A percentile compares a stretch with the other conserved stretches of the same genome.
phyloP scores from a whole-genome alignment of 2,113 vertebrate genomes.

The Hyperoodon ampullatus region DNA sequence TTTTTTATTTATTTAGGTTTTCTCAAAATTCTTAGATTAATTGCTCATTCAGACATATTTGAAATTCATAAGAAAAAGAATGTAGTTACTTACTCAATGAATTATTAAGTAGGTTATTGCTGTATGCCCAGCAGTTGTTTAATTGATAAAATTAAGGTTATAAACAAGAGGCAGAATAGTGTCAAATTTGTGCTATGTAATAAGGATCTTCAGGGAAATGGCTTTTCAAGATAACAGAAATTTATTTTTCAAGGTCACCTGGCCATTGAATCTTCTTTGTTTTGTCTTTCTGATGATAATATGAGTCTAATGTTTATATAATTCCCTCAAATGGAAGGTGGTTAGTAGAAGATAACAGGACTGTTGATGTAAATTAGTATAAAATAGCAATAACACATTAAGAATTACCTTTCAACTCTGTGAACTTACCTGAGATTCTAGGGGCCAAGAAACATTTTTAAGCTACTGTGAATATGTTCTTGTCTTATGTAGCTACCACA shows the following conservation, averaged over 20 bases:
- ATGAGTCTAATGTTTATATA: not conserved
- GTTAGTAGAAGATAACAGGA: not conserved
- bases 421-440: not conserved
- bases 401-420: not conserved
- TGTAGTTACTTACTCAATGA: not conserved
- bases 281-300: not conserved
- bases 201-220: not conserved
- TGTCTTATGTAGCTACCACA: not conserved
- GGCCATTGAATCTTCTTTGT: not conserved
- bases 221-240: not conserved
- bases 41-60: not conserved
- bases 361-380: not conserved
- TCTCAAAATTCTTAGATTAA: not conserved
- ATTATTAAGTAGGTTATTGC: not conserved
- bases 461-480: not conserved
- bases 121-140: not conserved
- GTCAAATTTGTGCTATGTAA: not conserved
- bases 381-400: not conserved
- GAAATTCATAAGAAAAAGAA: not conserved
- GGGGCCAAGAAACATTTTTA: not conserved
- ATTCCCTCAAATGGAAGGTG: not conserved
- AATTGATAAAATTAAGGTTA: not conserved
- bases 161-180: not conserved
- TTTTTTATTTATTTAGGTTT: not conserved
- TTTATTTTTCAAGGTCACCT: not conserved